phyloP scores from a whole-genome alignment of 2,888 invertebrate species.

The Agapostemon virescens region DNA sequence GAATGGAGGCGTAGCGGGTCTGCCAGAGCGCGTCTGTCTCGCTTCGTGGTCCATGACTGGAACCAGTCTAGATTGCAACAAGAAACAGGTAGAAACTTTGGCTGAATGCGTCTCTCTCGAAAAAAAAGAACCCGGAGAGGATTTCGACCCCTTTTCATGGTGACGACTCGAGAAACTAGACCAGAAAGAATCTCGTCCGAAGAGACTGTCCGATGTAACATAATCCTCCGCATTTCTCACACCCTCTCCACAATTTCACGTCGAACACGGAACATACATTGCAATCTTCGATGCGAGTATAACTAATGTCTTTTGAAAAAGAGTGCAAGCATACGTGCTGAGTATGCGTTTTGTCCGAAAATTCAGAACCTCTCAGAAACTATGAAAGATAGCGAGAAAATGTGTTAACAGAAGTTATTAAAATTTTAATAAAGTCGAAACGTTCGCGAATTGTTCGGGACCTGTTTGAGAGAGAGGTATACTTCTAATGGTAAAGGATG shows the following conservation, averaged over 20 bases:
- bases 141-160: conserved; percentile 24
- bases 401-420: too few species aligned
- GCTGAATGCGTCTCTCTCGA: conserved; percentile 25
- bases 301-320: too few species aligned
- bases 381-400: too few species aligned
- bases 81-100: conserved; percentile 48
- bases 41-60: conserved; percentile 64
- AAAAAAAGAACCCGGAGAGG: conserved; percentile 13
- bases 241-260: not conserved
- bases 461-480: too few species aligned
- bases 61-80: conserved; percentile 58
- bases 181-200: not conserved
- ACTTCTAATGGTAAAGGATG: too few species aligned
- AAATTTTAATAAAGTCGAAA: too few species aligned
- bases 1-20: conserved; percentile 50
- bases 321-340: too few species aligned
- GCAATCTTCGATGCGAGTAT: too few species aligned
- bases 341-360: too few species aligned
- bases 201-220: not conserved
- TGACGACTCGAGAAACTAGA: not conserved
- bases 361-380: too few species aligned
- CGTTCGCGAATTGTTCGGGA: too few species aligned
- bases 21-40: conserved; percentile 54
- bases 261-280: not conserved
- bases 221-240: not conserved